These are phyloP conservation scores for Ceratosolen solmsi DNA, from an alignment of 1,140 invertebrate genomes.

Conservation along the genomic window DNA sequence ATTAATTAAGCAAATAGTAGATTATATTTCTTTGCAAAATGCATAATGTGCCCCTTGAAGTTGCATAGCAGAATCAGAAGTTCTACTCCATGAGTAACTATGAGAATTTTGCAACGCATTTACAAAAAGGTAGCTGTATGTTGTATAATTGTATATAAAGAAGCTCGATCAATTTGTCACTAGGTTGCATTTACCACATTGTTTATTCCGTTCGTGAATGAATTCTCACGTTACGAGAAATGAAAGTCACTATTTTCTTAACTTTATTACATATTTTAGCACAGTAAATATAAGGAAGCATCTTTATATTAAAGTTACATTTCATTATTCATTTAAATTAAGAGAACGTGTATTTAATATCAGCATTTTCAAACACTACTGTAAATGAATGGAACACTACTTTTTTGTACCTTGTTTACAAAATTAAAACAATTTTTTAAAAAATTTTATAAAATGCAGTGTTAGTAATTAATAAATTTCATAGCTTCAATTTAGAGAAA, in stretches of 20 bases:
- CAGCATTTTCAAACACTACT: neutral
- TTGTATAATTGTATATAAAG: conserved; percentile 57
- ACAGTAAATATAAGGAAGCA: conserved; percentile 37
- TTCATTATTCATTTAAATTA: conserved; percentile 9
- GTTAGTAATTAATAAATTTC: conserved; percentile 4
- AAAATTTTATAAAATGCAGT: neutral
- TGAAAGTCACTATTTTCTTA: conserved; percentile 50
- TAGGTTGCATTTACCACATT: conserved; percentile 47
- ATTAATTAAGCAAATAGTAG: conserved; percentile 41
- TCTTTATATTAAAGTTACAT: conserved; percentile 36
- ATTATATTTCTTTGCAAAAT: conserved; percentile 36
- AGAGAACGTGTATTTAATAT: neutral
- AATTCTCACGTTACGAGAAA: conserved; percentile 35
- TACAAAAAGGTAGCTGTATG: conserved; percentile 24
- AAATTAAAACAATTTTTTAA: neutral
- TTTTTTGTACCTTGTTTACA: neutral
- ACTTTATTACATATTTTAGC: conserved; percentile 43
- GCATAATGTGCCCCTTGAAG: conserved; percentile 8
- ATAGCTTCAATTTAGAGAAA: neutral
- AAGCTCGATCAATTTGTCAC: conserved; percentile 43
- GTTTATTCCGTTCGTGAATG: conserved; percentile 41
- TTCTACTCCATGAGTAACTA: conserved; percentile 26
- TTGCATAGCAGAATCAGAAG: conserved; percentile 26
- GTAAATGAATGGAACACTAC: conserved; percentile 2
- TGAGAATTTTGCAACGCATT: conserved; percentile 44